Base-by-base conservation (phyloP, 2,113 vertebrate genomes). In the Neolamprologus modestus region DNA sequence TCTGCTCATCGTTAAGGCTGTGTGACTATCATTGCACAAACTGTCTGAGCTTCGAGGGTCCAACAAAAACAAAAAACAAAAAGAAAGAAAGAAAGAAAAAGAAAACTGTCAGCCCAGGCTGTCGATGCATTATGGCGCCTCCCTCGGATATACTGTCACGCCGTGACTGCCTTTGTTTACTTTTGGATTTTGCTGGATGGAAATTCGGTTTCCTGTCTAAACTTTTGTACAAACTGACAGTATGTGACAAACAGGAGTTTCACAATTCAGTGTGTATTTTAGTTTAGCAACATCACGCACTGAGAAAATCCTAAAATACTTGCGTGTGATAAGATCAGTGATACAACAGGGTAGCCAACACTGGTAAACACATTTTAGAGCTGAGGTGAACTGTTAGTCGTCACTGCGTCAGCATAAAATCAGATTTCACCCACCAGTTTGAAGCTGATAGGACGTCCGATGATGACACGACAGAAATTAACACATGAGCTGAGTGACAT, bases 91-190 rank as follows among this genome's bases (percentile, higher is more conserved):
- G 6, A 17, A 76, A 78, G 6, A 47, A 37, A 52, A 17, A 47
- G 24, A 88, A 87, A 31, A 28, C 37, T 52, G 55, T 81, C 81
- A 53, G 31, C 35, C 84, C 88, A 81, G 83, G 84, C 89, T 91
- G 91, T 86, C 17, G 35, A 57, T 61, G 84, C 88, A 88, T 88
- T 85, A 87, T 90, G 89, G 66, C 83, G 82, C 87, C 86, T 90
- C 81, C 84, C 24, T 92, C 89, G 31, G 86, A 92, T 79, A 89
- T 52, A 82, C 80, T 90, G 85, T 86, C 90, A 81, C 83, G 79
- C 37, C 61, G 50, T 7, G 50, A 61, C 47, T 81, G 66, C 37
- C 76, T 84, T 91, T 90, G 63, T 87, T 86, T 91, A 42, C 35
- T 88, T 50, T 33, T 71, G 21, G 71, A 78, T 78, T 82, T 82